Evolutionary conservation across 1,140 invertebrate genomes (phyloP), one percentile per base, ranked within the genome.

Genomic region (Anadara kagoshimensis): DNA sequence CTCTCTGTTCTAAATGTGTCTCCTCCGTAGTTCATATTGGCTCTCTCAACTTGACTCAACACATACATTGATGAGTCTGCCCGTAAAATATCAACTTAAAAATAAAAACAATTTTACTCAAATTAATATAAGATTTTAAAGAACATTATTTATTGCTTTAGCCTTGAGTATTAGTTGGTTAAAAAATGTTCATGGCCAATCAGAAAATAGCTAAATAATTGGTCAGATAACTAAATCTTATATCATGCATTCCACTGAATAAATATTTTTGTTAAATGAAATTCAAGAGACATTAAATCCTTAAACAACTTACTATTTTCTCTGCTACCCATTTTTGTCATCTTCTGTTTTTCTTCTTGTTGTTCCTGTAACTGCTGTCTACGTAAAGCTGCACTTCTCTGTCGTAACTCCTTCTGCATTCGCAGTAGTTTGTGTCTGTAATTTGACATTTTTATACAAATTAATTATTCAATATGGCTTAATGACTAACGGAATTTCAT

Each of bases 371-470:
- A 67, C 12, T 66, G 77, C 24, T 79, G 78, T n/a, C 83, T 78
- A 54, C 79, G 79, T 65, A 84, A 69, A 5, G 82, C 71, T 0
- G 83, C 86, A 67, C 80, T 81, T 53, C 83, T 79, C 10, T 77
- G 56, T 5, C 86, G 75, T 54, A 87, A 69, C 58, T 84, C 82
- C 47, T 83, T 86, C 75, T 88, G 85, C 85, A 88, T 88, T 69
- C 82, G 72, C 53, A 88, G 45, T 67, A 88, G 69, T 74, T 82
- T 82, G 64, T 88, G 86, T 69, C 86, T 88, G 70, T 8, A 54
- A 70, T 44, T 36, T 36, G 29, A 36, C 29, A 36, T 36, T 36
- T 36, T 36, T 36, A 7, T 36, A 3, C 65, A 14, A 59, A 41
- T 16, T 65, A 57, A n/a, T 18, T 47, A 54, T 8, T 62, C 20